Evolutionary conservation across 2,797 vertebrate species (phyloP).

Genomic region (Arrhamphus sclerolepis): DNA sequence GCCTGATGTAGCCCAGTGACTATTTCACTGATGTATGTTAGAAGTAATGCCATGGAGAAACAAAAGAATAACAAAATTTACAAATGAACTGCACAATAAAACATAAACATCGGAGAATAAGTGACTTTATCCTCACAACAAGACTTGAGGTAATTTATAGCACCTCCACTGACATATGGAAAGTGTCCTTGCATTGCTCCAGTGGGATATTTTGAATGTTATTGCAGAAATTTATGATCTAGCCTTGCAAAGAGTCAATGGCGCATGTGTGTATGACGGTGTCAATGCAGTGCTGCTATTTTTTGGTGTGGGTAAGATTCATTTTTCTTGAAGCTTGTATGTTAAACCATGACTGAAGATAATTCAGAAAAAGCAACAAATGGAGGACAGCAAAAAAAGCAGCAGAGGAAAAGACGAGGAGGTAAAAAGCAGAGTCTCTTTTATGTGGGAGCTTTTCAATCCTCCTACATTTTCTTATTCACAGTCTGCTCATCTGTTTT

Average conservation of each 20-base stretch:
- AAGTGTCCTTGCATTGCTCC: conserved; percentile 7
- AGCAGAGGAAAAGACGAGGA: conserved; percentile 8
- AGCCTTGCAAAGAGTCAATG: background rate
- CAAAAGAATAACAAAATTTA: conserved; percentile 4
- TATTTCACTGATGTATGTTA: background rate
- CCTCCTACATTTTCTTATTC: conserved; percentile 7
- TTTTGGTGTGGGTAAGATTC: too few relatives aligned
- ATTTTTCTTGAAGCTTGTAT: conserved; percentile 10
- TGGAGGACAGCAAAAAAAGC: conserved; percentile 14
- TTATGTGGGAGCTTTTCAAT: background rate
- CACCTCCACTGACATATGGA: conserved; percentile 7
- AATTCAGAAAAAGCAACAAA: conserved; percentile 6
- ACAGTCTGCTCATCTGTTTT: conserved; percentile 5
- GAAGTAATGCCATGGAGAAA: background rate
- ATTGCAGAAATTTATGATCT: conserved; percentile 4
- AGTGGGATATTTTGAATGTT: background rate
- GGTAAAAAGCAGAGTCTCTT: conserved; percentile 3
- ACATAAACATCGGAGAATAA: background rate
- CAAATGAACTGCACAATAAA: background rate
- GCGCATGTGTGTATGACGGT: background rate
- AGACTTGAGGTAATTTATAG: conserved; percentile 5
- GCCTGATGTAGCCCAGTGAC: background rate
- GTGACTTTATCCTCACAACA: conserved; percentile 9
- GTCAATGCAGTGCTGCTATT: conserved; percentile 5
- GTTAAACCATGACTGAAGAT: conserved; percentile 18